Conservation (phyloP, 2,888 invertebrate species). For the Oithona nana region DNA sequence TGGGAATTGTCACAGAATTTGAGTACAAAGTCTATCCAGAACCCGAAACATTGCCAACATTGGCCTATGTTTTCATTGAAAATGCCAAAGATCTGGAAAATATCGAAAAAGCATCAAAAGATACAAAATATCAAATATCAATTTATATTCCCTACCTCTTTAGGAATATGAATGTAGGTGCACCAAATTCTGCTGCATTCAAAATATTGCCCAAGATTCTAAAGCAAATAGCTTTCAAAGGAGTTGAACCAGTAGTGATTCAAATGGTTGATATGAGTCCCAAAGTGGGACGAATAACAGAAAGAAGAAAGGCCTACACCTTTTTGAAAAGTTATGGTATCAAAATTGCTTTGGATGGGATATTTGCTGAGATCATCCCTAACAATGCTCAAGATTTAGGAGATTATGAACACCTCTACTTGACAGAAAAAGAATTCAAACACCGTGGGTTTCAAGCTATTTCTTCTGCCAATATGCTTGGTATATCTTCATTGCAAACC, state of each 20-base stretch:
- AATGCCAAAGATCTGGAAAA: neutral
- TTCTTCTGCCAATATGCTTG: neutral
- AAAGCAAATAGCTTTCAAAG: neutral
- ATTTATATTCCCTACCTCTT: neutral
- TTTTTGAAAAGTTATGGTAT: neutral
- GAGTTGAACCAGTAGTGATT: neutral
- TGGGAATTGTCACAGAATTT: conserved; percentile 9
- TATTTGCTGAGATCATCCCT: neutral
- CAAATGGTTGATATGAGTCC: neutral
- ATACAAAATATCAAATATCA: neutral
- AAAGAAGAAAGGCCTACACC: neutral
- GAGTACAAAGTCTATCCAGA: neutral
- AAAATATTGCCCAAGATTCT: neutral
- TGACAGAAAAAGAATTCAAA: neutral
- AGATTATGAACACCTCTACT: neutral
- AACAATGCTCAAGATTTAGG: neutral
- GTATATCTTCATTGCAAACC: neutral
- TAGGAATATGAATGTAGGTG: too few relatives aligned
- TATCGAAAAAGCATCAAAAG: neutral
- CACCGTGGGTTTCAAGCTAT: neutral
- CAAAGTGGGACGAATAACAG: neutral
- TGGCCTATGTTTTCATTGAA: neutral
- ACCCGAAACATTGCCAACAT: conserved; percentile 3
- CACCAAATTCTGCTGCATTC: neutral
- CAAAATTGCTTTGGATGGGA: neutral